A percentile compares a stretch with the other conserved stretches of the same genome.
Conservation (phyloP, 1,140 invertebrate genomes). For the Geopemphigus sp. region DNA sequence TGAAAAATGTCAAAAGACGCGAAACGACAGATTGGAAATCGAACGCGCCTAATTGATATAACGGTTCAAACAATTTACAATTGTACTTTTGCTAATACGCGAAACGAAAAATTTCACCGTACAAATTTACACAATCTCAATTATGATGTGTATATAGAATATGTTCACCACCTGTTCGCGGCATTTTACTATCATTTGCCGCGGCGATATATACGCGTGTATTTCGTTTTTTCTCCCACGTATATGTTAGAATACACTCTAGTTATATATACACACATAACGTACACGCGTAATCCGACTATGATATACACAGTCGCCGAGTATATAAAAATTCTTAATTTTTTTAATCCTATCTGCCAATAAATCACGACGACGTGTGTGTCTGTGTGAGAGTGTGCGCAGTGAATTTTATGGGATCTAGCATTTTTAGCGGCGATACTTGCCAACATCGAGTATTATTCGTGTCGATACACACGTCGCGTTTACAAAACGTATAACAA, state of each 20-base stretch:
- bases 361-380: constrained; percentile 6
- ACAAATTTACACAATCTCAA: too few relatives aligned
- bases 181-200: not conserved
- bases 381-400: not conserved
- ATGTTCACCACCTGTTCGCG: not conserved
- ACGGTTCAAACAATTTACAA: too few relatives aligned
- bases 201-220: not conserved
- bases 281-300: too few relatives aligned
- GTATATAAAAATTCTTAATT: constrained; percentile 10
- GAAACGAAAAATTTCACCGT: too few relatives aligned
- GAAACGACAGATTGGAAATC: too few relatives aligned
- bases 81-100: too few relatives aligned
- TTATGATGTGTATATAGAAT: not conserved
- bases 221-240: not conserved
- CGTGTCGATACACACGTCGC: not conserved
- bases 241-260: not conserved
- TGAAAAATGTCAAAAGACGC: too few relatives aligned
- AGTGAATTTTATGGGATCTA: too few relatives aligned
- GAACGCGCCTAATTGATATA: too few relatives aligned
- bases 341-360: constrained; percentile 11
- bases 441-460: not conserved
- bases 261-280: too few relatives aligned
- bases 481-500: constrained; percentile 5
- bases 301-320: not conserved
- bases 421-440: not conserved